phyloP scores from a whole-genome alignment of 2,113 vertebrate species.

The Dasyornis broadbenti region DNA sequence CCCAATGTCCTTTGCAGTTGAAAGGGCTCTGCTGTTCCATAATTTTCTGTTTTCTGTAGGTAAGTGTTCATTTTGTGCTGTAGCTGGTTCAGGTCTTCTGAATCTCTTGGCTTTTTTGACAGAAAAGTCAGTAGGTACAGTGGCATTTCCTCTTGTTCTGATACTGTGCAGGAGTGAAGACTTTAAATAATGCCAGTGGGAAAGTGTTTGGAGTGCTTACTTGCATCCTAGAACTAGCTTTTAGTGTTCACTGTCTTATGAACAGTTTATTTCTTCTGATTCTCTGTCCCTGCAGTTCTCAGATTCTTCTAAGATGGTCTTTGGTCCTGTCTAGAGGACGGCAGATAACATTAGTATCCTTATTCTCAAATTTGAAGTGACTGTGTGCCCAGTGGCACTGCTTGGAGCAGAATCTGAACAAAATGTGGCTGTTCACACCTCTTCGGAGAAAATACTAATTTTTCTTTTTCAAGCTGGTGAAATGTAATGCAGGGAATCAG shows the following conservation, averaged over 20 bases:
- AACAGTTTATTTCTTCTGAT: neutral
- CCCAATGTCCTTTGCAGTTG: neutral
- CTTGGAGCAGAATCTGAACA: neutral
- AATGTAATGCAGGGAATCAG: neutral
- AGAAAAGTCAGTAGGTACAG: neutral
- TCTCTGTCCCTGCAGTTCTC: neutral
- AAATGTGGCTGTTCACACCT: neutral
- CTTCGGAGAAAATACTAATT: neutral
- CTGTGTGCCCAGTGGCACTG: neutral
- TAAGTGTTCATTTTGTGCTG: neutral
- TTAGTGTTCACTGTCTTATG: neutral
- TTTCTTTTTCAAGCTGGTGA: neutral
- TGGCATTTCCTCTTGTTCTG: neutral
- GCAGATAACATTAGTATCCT: neutral
- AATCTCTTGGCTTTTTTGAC: neutral
- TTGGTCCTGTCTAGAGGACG: neutral
- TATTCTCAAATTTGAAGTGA: neutral
- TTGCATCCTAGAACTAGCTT: neutral
- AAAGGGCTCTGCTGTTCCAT: neutral
- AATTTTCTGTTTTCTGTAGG: neutral
- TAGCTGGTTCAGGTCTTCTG: neutral
- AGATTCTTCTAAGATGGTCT: neutral
- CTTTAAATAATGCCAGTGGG: neutral
- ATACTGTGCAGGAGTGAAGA: neutral
- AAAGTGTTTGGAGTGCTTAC: neutral